Evolutionary conservation across 2,888 invertebrate species (phyloP).

Genomic region (Octodonta nipae): DNA sequence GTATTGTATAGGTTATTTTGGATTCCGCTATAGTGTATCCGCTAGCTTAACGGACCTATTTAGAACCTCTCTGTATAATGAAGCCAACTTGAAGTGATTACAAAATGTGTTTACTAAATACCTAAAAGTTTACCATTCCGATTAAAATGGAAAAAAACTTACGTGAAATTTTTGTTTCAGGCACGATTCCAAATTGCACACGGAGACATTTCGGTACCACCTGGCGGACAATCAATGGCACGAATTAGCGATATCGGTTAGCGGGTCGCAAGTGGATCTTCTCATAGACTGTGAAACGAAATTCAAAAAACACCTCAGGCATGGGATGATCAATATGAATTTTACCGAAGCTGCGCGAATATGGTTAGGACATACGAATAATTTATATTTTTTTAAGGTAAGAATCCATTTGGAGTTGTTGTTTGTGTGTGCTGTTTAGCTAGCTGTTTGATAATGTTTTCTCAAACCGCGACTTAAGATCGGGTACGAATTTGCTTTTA

Average conservation of each 20-base stretch:
- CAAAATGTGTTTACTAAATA: too few relatives aligned
- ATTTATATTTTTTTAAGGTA: conserved; percentile 81
- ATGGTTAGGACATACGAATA: conserved; percentile 80
- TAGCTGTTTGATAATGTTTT: too few relatives aligned
- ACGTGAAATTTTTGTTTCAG: conserved; percentile 6
- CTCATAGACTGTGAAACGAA: conserved; percentile 77
- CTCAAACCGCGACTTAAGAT: too few relatives aligned
- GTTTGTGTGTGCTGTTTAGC: too few relatives aligned
- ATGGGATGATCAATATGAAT: conserved; percentile 60
- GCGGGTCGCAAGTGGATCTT: conserved; percentile 70
- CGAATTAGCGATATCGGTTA: conserved; percentile 69
- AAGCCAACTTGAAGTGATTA: too few relatives aligned
- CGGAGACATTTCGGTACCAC: conserved; percentile 77
- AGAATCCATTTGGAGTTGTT: conserved; percentile 6
- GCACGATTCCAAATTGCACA: conserved; percentile 46
- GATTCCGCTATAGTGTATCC: too few relatives aligned
- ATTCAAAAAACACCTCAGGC: conserved; percentile 62
- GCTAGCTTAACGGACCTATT: too few relatives aligned
- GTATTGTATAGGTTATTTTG: too few relatives aligned
- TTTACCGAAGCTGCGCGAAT: conserved; percentile 63
- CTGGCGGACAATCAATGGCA: conserved; percentile 83
- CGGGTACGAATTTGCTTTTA: too few relatives aligned
- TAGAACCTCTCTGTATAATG: too few relatives aligned
- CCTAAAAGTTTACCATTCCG: too few relatives aligned
- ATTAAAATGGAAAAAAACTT: too few relatives aligned